A percentile compares a stretch with the other conserved stretches of the same genome.
These are phyloP conservation scores for Bombylius discolor DNA, from an alignment of 2,888 invertebrate genomes.

Conservation along the genomic window DNA sequence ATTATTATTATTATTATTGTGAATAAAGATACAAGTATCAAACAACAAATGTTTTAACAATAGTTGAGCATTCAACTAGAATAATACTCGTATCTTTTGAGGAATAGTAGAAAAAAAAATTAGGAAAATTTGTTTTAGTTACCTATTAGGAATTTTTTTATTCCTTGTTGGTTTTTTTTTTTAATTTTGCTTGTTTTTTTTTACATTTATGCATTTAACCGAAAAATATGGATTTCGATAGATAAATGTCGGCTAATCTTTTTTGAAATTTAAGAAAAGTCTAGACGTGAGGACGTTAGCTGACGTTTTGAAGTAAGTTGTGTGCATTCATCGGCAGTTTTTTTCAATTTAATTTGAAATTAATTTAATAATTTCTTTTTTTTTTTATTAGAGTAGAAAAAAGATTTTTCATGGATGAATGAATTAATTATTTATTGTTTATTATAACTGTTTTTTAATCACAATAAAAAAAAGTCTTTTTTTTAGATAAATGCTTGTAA, in stretches of 20 bases:
- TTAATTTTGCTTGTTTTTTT: no score
- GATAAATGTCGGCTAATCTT: background rate
- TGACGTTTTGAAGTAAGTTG: background rate
- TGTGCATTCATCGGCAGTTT: background rate
- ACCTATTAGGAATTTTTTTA: no score
- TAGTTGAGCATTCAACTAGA: background rate
- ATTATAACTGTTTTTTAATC: no score
- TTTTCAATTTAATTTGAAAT: no score
- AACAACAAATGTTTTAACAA: background rate
- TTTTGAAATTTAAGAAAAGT: conserved; percentile 2
- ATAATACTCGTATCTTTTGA: background rate
- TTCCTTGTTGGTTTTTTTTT: background rate
- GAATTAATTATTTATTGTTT: no score
- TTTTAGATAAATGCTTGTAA: no score
- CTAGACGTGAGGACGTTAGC: background rate
- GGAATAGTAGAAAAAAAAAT: background rate
- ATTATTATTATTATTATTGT: no score
- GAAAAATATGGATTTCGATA: background rate
- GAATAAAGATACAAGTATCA: no score
- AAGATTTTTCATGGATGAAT: no score
- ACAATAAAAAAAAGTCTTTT: no score
- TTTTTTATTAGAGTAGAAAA: no score
- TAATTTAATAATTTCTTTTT: no score
- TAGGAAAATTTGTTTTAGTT: background rate
- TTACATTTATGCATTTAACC: background rate